Percentiles rank a stretch among this genome's conserved stretches.
phyloP scores from a whole-genome alignment of 2,888 invertebrate species.

The Leucoma salicis region DNA sequence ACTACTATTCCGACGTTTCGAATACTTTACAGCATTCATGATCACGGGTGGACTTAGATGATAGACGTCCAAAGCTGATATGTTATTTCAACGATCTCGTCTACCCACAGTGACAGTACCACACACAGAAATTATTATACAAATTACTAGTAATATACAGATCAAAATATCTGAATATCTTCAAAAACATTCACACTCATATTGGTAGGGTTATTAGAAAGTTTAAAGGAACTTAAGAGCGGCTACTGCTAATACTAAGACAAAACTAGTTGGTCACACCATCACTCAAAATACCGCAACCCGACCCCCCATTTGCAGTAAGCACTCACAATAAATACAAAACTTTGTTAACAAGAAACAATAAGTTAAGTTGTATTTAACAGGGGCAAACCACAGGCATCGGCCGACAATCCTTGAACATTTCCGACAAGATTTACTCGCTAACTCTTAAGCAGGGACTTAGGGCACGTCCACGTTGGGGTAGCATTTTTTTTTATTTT shows the following conservation, averaged over 20 bases:
- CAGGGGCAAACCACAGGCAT: constrained; percentile 44
- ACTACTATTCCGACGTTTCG: no score
- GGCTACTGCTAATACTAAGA: constrained; percentile 10
- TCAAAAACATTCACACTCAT: no score
- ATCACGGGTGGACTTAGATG: no score
- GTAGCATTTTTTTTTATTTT: no score
- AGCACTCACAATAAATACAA: constrained; percentile 28
- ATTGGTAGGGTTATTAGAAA: no score
- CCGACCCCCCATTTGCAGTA: constrained; percentile 9
- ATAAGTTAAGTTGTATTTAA: constrained; percentile 49
- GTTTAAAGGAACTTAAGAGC: constrained; percentile 3
- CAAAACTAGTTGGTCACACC: constrained; percentile 8
- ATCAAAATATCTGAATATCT: no score
- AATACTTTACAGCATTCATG: no score
- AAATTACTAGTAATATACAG: no score
- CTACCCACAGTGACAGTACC: no score
- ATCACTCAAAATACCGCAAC: constrained; percentile 18
- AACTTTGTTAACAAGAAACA: constrained; percentile 40
- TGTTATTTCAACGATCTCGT: no score
- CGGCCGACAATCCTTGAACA: constrained; percentile 34
- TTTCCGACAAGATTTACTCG: constrained; percentile 43
- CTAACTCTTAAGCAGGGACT: constrained; percentile 24
- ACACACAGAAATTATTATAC: no score
- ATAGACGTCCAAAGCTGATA: no score
- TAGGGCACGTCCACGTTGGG: not conserved